Evolutionary conservation across 2,797 vertebrate genomes (phyloP).

Genomic region (Glossophaga mutica): DNA sequence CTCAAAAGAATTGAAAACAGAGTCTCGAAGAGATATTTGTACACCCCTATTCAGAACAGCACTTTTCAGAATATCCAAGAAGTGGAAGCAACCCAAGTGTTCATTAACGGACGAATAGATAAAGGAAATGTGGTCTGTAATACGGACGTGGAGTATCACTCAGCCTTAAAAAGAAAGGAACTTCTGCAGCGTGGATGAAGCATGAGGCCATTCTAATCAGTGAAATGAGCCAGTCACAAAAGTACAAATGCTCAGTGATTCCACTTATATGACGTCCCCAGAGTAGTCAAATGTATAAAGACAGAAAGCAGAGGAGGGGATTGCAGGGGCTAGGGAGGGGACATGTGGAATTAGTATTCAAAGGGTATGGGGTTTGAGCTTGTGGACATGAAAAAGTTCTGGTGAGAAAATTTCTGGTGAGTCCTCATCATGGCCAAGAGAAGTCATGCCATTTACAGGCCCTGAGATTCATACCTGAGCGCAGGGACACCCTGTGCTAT

Average conservation of each 20-base stretch:
- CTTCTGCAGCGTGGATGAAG: neutral
- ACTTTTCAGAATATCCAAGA: neutral
- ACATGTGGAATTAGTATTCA: neutral
- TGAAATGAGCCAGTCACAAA: neutral
- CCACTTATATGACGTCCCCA: neutral
- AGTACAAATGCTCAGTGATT: neutral
- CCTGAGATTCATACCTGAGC: neutral
- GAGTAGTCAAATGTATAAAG: neutral
- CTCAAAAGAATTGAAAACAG: neutral
- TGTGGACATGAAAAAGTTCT: neutral
- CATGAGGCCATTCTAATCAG: neutral
- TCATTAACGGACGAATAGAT: rapidly evolving
- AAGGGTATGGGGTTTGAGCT: neutral
- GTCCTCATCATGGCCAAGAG: neutral
- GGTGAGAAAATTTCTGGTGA: neutral
- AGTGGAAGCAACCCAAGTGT: neutral
- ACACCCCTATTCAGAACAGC: neutral
- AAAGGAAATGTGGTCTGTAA: neutral
- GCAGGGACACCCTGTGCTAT: neutral
- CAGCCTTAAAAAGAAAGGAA: neutral
- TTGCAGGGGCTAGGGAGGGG: neutral
- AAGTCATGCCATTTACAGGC: neutral
- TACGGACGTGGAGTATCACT: neutral
- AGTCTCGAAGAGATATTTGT: neutral
- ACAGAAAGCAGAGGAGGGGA: neutral